Evolutionary conservation across 2,888 invertebrate species (phyloP), one percentile per base, ranked within the genome.

Genomic region (Acleris emargana): DNA sequence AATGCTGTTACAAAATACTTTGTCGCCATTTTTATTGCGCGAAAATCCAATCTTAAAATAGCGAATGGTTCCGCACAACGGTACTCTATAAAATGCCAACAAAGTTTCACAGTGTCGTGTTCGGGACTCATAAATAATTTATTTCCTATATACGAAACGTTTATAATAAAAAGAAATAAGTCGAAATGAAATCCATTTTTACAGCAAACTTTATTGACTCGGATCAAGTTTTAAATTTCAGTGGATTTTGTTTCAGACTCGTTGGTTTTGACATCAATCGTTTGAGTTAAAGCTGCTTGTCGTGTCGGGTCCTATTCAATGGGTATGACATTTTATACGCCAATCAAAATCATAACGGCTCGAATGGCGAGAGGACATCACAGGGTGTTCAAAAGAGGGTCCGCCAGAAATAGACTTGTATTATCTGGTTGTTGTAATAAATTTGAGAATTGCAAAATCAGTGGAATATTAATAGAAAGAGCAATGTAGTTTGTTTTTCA

Each of bases 311-410:
- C 16, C 32, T 20, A 59, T 59, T 55, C 64, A 59, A 42, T 43
- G 54, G 50, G 22, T 43, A 54, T 64, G 64, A 54, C 59, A 64
- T 64, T 59, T 59, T 54, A 64, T 64, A 50, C 53, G 54, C 43
- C 64, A 32, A 55, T 64, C 59, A 64, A 59, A 64, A 59, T 64
- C 59, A 64, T 59, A 64, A 64, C 54, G 54, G 59, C 28, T 54
- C 54, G 49, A 22, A 42, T 59, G 47, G 38, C 25, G 20, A 28
- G 20, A 42, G 16, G 55, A 17, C 20, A 45, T 51, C 57, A 45
- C 45, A 45, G 38, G 13, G 13, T 38, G 11, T 38, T 38, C 38
- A 13, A 38, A 38, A 38, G 32, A 32, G 38, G 38, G 38, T 38
- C 13, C 4, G 13, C 13, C 5, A 13, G 13, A 38, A 13, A 38